Conservation (phyloP, 35 echinoderm and acorn worm genomes). For the Hemicentrotus pulcherrimus region DNA sequence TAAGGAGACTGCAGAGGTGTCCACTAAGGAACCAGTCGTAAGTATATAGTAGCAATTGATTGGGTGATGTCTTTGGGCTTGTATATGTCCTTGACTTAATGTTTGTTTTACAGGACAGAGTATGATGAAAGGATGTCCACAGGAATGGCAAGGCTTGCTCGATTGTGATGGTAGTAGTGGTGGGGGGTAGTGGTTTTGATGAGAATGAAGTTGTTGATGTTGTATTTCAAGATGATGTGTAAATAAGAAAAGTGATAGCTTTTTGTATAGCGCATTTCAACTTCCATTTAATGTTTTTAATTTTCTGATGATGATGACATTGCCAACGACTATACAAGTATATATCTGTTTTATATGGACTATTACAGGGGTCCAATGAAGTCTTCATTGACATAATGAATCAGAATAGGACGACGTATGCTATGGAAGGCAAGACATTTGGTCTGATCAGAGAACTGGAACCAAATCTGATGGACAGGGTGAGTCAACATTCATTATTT, state of each 20-base stretch:
- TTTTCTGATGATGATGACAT: too few relatives aligned
- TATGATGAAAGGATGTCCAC: too few relatives aligned
- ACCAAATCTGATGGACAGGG: conserved; percentile 62
- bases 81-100: background rate
- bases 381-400: conserved; percentile 55
- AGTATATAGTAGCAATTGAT: background rate
- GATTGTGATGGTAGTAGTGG: too few relatives aligned
- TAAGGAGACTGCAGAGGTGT: background rate
- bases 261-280: too few relatives aligned
- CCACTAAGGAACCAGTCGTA: background rate
- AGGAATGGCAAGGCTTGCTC: too few relatives aligned
- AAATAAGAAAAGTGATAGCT: too few relatives aligned
- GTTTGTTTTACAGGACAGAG: background rate
- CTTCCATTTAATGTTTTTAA: too few relatives aligned
- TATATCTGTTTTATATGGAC: background rate
- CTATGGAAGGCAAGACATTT: conserved; percentile 65
- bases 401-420: conserved; percentile 31
- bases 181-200: too few relatives aligned
- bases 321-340: background rate
- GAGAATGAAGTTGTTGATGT: too few relatives aligned
- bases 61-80: background rate
- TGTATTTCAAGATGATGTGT: too few relatives aligned
- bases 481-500: conserved; percentile 1
- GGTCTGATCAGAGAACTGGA: conserved; percentile 40
- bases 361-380: conserved; percentile 54